These are phyloP conservation scores for Sebastes reedi DNA, from an alignment of 2,797 vertebrate species.

Conservation along the genomic window DNA sequence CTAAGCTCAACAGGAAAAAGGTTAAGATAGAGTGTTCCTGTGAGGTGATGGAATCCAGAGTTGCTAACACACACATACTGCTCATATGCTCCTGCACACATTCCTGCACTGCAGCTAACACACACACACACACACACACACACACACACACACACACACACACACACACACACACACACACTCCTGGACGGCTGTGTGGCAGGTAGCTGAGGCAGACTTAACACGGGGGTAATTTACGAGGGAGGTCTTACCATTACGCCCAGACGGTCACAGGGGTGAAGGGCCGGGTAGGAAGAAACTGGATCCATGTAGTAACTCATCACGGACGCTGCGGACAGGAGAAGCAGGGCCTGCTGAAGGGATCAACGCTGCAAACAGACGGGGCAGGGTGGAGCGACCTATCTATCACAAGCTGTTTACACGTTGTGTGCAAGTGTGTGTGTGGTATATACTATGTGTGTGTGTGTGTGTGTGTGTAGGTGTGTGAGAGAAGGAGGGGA, in stretches of 20 bases:
- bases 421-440: conserved; percentile 44
- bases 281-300: conserved; percentile 79
- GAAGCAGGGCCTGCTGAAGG: conserved; percentile 76
- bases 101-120: conserved; percentile 40
- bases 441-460: conserved; percentile 12
- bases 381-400: conserved; percentile 48
- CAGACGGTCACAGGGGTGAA: conserved; percentile 85
- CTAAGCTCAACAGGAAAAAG: conserved; percentile 14
- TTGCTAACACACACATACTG: conserved; percentile 25
- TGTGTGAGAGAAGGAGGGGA: not conserved
- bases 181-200: conserved; percentile 55
- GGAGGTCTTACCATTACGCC: conserved; percentile 86
- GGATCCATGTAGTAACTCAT: conserved; percentile 97
- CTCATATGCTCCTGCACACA: conserved; percentile 38
- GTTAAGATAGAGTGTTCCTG: conserved; percentile 28
- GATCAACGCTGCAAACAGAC: conserved; percentile 73
- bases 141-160: too few species aligned
- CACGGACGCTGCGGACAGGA: conserved; percentile 66
- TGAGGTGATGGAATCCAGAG: conserved; percentile 63
- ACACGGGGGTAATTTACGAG: conserved; percentile 80
- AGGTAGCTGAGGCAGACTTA: conserved; percentile 65
- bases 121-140: conserved; percentile 2
- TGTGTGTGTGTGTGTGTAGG: conserved; percentile 9
- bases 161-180: not conserved
- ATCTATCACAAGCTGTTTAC: conserved; percentile 81